Evolutionary conservation across 2,113 vertebrate species (phyloP).

Genomic region (Eurystomus gularis): DNA sequence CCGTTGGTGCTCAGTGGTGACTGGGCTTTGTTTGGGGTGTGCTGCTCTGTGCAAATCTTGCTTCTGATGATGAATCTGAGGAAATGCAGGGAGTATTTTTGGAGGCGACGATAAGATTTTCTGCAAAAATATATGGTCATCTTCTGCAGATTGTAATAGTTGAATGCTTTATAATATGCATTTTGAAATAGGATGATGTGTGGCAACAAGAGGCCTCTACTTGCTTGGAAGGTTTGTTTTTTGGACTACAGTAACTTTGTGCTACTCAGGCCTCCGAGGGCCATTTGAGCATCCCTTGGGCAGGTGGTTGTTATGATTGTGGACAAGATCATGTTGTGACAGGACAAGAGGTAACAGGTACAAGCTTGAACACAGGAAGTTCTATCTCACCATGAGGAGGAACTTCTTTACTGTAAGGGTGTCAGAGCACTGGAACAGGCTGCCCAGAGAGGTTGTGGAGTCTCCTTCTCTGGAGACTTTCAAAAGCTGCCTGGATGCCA

Average conservation of each 20-base stretch:
- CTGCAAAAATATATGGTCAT: neutral
- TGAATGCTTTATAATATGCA: neutral
- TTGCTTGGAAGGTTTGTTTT: neutral
- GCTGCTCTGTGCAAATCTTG: neutral
- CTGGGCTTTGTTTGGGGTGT: neutral
- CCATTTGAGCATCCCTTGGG: neutral
- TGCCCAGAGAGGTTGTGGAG: no score
- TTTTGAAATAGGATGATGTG: neutral
- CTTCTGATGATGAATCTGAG: neutral
- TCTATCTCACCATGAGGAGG: no score
- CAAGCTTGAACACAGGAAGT: no score
- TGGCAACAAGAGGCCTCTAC: neutral
- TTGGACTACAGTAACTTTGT: neutral
- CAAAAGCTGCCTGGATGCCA: no score
- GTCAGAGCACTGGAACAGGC: no score
- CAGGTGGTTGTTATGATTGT: neutral
- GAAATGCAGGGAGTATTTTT: neutral
- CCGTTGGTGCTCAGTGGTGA: neutral
- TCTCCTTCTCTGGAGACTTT: no score
- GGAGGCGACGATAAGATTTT: neutral
- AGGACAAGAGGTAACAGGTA: no score
- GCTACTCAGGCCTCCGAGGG: neutral
- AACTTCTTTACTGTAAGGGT: no score
- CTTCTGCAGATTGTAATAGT: neutral
- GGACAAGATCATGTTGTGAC: no score